Evolutionary conservation across 2,797 vertebrate species (phyloP).

Genomic region (Macropus fuliginosus): DNA sequence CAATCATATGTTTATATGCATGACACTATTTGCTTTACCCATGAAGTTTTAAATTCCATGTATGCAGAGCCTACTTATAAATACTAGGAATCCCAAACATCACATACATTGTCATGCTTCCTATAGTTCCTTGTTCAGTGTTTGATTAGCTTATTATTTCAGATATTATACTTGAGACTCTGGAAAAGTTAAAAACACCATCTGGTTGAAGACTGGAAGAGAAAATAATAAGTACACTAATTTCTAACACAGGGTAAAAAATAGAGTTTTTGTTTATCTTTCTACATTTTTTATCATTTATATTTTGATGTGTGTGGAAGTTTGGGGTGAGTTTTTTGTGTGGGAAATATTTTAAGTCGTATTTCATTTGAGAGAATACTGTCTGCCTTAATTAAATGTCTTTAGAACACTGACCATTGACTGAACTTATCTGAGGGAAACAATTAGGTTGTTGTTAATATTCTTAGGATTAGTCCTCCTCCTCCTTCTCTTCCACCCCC

Average conservation of each 20-base stretch:
- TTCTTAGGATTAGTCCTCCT: background rate
- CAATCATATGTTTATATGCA: background rate
- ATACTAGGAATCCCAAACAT: background rate
- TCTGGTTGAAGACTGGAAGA: background rate
- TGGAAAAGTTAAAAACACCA: background rate
- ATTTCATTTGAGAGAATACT: background rate
- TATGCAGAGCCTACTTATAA: slow-evolving; percentile 27
- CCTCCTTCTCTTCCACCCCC: too few species aligned
- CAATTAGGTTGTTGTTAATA: background rate
- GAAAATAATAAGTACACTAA: slow-evolving; percentile 4
- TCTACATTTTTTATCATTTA: background rate
- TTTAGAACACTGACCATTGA: background rate
- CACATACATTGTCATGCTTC: background rate
- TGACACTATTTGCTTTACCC: background rate
- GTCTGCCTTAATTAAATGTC: background rate
- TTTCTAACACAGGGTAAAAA: background rate
- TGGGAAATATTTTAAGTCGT: background rate
- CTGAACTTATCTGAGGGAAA: background rate
- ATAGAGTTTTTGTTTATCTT: background rate
- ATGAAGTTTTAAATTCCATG: slow-evolving; percentile 34
- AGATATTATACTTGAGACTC: background rate
- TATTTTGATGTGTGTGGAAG: background rate
- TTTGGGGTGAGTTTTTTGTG: background rate
- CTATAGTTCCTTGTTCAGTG: background rate
- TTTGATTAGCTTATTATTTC: background rate